Conservation (phyloP, 2,797 vertebrate genomes). For the Muscicapa comitata region DNA sequence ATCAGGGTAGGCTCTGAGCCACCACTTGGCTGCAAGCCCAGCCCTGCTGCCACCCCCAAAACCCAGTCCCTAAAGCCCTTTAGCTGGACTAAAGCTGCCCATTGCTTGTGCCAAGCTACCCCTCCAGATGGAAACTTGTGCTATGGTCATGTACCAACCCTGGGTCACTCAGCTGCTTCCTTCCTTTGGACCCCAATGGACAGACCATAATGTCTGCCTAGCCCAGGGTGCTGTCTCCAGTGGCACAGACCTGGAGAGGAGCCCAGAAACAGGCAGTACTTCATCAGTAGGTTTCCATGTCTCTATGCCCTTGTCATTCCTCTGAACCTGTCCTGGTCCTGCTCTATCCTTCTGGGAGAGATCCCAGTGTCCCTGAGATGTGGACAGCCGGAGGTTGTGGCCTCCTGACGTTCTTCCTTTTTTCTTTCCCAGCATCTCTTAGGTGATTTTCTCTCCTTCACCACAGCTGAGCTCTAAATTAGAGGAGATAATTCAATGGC, state of each 20-base stretch:
- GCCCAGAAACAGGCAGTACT: background rate
- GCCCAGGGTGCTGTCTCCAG: background rate
- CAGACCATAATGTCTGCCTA: background rate
- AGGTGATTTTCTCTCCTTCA: background rate
- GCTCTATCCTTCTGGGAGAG: background rate
- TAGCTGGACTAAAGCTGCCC: background rate
- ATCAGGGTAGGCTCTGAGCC: background rate
- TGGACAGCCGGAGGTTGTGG: fast-evolving
- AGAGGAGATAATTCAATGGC: background rate
- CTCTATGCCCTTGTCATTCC: background rate
- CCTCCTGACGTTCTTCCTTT: background rate
- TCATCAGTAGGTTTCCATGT: background rate
- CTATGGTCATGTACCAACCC: background rate
- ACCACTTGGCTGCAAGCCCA: background rate
- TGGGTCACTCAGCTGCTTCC: background rate
- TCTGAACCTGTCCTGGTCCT: background rate
- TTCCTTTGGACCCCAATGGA: background rate
- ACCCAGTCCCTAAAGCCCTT: background rate
- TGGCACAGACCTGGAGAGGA: background rate
- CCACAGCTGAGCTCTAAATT: background rate
- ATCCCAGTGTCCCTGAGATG: background rate
- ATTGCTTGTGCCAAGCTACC: background rate
- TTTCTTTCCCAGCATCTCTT: background rate
- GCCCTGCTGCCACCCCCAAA: background rate
- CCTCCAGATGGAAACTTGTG: background rate